These are phyloP conservation scores for Carettochelys insculpta DNA, from an alignment of 2,113 vertebrate genomes.

Conservation along the genomic window DNA sequence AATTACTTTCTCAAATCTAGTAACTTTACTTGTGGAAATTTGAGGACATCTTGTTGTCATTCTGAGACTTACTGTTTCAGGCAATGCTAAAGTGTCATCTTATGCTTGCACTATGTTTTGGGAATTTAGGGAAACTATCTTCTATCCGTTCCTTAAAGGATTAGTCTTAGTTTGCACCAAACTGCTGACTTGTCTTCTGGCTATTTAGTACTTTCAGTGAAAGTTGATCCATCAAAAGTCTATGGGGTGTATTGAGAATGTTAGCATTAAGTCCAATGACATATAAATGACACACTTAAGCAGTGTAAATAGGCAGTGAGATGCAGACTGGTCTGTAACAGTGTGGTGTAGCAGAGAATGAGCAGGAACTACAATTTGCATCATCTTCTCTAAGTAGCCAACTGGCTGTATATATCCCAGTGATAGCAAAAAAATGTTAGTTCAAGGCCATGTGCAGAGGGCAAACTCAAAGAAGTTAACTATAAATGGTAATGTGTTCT, in stretches of 20 bases:
- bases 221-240: conserved; percentile 28
- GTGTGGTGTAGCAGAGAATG: background rate
- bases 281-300: background rate
- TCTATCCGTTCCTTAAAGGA: conserved; percentile 40
- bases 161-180: conserved; percentile 57
- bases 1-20: background rate
- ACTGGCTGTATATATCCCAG: background rate
- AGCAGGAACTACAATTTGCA: background rate
- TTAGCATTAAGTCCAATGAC: background rate
- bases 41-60: conserved; percentile 14
- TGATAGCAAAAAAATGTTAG: background rate
- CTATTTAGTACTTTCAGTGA: conserved; percentile 37
- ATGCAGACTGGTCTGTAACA: background rate
- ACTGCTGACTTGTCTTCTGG: conserved; percentile 52
- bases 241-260: fast-evolving
- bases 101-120: conserved; percentile 12
- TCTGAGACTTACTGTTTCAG: conserved; percentile 41
- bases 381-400: background rate
- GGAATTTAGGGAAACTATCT: background rate
- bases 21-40: background rate
- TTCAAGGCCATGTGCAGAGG: background rate
- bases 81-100: conserved; percentile 12
- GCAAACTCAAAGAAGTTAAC: background rate
- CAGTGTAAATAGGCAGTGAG: background rate
- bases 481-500: background rate